A percentile compares a stretch with the other conserved stretches of the same genome.
phyloP scores from a whole-genome alignment of 92 coral and sea anemone species.

The Palythoa grandis region DNA sequence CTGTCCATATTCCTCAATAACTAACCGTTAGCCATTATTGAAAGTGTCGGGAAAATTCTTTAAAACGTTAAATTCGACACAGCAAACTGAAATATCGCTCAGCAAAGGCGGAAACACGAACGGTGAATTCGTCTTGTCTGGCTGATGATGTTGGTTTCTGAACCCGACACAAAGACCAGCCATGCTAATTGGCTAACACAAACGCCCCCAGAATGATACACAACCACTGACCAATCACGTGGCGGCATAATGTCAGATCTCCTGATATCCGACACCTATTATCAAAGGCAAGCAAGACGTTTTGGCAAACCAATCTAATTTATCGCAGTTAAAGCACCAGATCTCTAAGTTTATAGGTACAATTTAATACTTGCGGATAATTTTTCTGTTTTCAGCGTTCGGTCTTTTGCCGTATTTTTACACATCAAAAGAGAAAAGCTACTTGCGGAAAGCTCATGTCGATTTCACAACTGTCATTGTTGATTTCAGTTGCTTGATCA shows the following conservation, averaged over 20 bases:
- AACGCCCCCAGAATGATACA: slow-evolving; percentile 79
- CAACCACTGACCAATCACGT: slow-evolving; percentile 82
- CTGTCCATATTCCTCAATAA: slow-evolving; percentile 69
- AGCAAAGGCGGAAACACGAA: slow-evolving; percentile 78
- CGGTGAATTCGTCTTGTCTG: slow-evolving; percentile 67
- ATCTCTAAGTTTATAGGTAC: background rate
- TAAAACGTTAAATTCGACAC: slow-evolving; percentile 60
- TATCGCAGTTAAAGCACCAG: slow-evolving; percentile 42
- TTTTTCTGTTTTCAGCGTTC: background rate
- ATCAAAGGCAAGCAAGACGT: slow-evolving; percentile 48
- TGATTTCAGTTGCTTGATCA: slow-evolving; percentile 10
- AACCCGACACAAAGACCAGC: slow-evolving; percentile 77
- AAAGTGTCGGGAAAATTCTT: slow-evolving; percentile 67
- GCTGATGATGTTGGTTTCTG: slow-evolving; percentile 78
- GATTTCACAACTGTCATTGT: slow-evolving; percentile 32
- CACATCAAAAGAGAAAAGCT: background rate
- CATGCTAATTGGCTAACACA: slow-evolving; percentile 85
- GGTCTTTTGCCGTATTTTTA: background rate
- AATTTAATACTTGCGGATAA: background rate
- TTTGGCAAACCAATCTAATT: slow-evolving; percentile 44
- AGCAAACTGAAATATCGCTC: slow-evolving; percentile 49
- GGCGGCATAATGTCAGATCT: slow-evolving; percentile 70
- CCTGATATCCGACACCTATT: slow-evolving; percentile 78
- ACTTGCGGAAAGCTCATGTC: background rate
- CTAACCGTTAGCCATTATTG: slow-evolving; percentile 51